Evolutionary conservation across 2,113 vertebrate species (phyloP).

Genomic region (Dicerorhinus sumatrensis): DNA sequence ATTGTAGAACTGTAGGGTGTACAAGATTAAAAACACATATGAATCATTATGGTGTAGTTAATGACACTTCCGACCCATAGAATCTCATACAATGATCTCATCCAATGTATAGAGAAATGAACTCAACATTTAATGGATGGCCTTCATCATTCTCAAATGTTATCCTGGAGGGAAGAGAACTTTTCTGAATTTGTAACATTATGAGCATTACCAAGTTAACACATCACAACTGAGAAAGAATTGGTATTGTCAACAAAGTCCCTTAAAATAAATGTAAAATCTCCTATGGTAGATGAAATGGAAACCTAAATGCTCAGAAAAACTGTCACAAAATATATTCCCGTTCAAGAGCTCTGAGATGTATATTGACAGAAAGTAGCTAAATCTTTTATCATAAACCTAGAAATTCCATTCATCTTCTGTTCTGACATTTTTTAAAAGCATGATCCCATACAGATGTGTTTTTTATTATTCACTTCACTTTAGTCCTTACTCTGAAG

Average conservation of each 20-base stretch:
- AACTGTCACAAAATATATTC: slow-evolving; percentile 28
- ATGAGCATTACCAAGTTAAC: slow-evolving; percentile 28
- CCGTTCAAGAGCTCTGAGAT: slow-evolving; percentile 55
- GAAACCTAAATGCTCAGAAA: slow-evolving; percentile 29
- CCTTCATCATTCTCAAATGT: slow-evolving; percentile 12
- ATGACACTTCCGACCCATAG: neutral
- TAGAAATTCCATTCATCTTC: slow-evolving; percentile 68
- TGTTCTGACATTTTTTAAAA: slow-evolving; percentile 62
- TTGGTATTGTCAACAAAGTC: neutral
- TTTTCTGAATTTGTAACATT: slow-evolving; percentile 6
- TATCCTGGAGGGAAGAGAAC: neutral
- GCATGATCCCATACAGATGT: neutral
- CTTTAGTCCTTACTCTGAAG: slow-evolving; percentile 43
- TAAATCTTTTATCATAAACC: slow-evolving; percentile 69
- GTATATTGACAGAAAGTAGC: slow-evolving; percentile 60
- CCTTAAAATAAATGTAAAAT: slow-evolving; percentile 64
- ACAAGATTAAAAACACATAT: neutral
- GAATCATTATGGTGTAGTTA: neutral
- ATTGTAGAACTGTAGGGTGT: neutral
- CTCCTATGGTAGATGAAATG: neutral
- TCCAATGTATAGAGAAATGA: neutral
- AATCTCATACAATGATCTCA: neutral
- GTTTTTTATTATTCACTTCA: slow-evolving; percentile 54
- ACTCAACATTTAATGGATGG: neutral
- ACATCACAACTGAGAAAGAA: slow-evolving; percentile 27